These are phyloP conservation scores for Fregata magnificens DNA, from an alignment of 2,113 vertebrate genomes.

Conservation along the genomic window DNA sequence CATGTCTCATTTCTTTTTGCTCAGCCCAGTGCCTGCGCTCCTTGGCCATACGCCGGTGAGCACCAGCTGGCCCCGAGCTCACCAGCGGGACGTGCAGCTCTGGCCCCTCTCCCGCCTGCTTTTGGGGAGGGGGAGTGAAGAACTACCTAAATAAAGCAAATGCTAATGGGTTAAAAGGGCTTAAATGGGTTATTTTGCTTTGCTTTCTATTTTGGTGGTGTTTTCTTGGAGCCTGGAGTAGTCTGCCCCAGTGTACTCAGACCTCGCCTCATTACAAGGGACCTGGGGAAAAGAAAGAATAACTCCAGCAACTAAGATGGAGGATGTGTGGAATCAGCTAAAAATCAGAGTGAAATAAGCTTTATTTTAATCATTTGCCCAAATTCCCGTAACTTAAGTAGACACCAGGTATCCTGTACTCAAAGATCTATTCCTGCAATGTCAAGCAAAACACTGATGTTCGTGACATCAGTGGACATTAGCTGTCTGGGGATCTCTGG, in stretches of 20 bases:
- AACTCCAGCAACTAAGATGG: background rate
- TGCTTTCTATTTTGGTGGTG: background rate
- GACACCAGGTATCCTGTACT: background rate
- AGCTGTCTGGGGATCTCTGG: background rate
- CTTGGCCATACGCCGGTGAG: fast-evolving
- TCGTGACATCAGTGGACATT: background rate
- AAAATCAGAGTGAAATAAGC: background rate
- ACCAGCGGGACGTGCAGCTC: fast-evolving
- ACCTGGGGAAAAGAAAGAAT: background rate
- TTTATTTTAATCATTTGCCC: background rate
- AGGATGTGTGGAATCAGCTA: background rate
- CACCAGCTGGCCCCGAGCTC: background rate
- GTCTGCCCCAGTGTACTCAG: background rate
- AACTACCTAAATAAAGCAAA: background rate
- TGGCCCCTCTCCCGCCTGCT: background rate
- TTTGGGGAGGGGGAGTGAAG: background rate
- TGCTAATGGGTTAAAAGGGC: background rate
- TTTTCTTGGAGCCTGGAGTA: background rate
- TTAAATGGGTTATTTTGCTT: background rate
- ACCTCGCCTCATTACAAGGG: background rate
- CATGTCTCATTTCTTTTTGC: background rate
- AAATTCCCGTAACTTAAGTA: background rate
- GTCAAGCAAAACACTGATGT: background rate
- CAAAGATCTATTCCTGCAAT: background rate
- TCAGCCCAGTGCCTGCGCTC: background rate